These are phyloP conservation scores for Oligia fasciuncula DNA, from an alignment of 2,888 invertebrate species.

Conservation along the genomic window DNA sequence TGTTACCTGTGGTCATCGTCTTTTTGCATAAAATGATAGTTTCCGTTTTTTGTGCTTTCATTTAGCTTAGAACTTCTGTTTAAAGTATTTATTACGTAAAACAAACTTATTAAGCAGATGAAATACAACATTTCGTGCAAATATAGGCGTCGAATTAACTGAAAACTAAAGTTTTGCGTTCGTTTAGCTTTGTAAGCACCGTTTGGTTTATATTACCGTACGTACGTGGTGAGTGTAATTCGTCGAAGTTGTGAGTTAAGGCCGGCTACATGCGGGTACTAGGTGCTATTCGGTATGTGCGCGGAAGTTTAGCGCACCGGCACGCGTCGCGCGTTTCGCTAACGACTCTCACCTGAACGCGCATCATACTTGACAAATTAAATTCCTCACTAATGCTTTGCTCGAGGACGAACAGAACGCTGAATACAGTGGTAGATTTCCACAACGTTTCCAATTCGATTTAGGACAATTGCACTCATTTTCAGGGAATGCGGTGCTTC, in stretches of 20 bases:
- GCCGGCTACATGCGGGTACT: slow-evolving; percentile 39
- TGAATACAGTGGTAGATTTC: slow-evolving; percentile 66
- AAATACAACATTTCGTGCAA: slow-evolving; percentile 35
- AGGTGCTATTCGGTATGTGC: slow-evolving; percentile 53
- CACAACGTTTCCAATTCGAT: slow-evolving; percentile 80
- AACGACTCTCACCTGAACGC: slow-evolving; percentile 74
- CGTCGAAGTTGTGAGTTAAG: slow-evolving; percentile 39
- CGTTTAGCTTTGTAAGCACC: slow-evolving; percentile 37
- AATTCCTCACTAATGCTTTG: slow-evolving; percentile 76
- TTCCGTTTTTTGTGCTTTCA: slow-evolving; percentile 31
- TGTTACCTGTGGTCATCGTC: slow-evolving; percentile 33
- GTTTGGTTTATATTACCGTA: slow-evolving; percentile 22
- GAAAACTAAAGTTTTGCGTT: slow-evolving; percentile 49
- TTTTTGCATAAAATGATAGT: slow-evolving; percentile 46
- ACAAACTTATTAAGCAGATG: slow-evolving; percentile 26
- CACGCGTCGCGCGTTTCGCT: slow-evolving; percentile 73
- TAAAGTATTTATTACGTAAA: slow-evolving; percentile 15
- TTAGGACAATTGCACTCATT: slow-evolving; percentile 81
- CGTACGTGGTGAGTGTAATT: slow-evolving; percentile 42
- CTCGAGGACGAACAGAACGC: slow-evolving; percentile 68
- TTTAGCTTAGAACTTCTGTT: slow-evolving; percentile 19
- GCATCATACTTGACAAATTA: slow-evolving; percentile 78
- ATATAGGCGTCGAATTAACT: slow-evolving; percentile 34
- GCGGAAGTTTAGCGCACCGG: slow-evolving; percentile 70
- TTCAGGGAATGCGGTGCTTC: slow-evolving; percentile 77